Conservation (phyloP, 1,140 invertebrate species). For the Apis laboriosa region DNA sequence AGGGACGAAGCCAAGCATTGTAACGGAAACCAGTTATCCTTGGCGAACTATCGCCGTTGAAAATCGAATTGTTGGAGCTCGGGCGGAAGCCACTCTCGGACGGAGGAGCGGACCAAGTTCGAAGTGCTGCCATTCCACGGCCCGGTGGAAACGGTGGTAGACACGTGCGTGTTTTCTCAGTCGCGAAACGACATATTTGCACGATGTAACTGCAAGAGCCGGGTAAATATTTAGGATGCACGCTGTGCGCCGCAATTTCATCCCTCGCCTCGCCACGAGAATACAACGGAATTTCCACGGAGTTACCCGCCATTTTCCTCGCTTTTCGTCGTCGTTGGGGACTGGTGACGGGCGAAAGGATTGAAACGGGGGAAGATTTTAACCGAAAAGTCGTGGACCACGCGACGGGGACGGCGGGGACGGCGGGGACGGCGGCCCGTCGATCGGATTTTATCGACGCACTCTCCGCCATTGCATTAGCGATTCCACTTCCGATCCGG, state of each 20-base stretch:
- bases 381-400: slow-evolving; percentile 28
- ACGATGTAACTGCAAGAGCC: slow-evolving; percentile 60
- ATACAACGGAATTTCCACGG: slow-evolving; percentile 60
- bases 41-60: neutral
- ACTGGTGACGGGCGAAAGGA: neutral
- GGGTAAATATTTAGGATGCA: slow-evolving; percentile 67
- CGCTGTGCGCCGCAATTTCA: slow-evolving; percentile 60
- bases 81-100: neutral
- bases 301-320: slow-evolving; percentile 49
- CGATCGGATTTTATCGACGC: slow-evolving; percentile 13
- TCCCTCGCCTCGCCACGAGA: slow-evolving; percentile 33
- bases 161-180: slow-evolving; percentile 57
- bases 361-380: slow-evolving; percentile 4
- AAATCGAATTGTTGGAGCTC: slow-evolving; percentile 8
- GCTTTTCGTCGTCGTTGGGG: neutral
- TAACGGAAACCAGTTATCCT: neutral
- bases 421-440: neutral
- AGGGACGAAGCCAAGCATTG: neutral
- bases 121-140: slow-evolving; percentile 35
- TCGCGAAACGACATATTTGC: slow-evolving; percentile 63
- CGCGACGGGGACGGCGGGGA: neutral
- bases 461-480: neutral
- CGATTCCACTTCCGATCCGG: neutral
- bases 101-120: slow-evolving; percentile 35
- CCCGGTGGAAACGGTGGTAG: slow-evolving; percentile 10